phyloP scores from a whole-genome alignment of 2,797 vertebrate species.

The Galago senegalensis region DNA sequence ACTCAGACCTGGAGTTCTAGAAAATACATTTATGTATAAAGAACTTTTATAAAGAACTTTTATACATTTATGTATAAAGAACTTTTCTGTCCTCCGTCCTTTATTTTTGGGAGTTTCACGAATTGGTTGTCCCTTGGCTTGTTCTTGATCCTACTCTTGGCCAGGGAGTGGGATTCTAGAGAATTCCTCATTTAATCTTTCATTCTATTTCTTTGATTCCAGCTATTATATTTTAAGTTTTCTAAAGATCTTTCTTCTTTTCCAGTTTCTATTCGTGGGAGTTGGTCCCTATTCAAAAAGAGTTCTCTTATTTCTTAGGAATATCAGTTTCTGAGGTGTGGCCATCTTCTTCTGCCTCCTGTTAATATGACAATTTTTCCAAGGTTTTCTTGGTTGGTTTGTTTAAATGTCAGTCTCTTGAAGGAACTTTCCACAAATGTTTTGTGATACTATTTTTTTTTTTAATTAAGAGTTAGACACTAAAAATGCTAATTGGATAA shows the following conservation, averaged over 20 bases:
- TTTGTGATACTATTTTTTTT: background rate
- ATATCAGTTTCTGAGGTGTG: background rate
- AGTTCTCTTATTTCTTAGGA: background rate
- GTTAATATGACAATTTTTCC: background rate
- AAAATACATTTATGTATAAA: background rate
- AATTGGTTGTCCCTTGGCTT: background rate
- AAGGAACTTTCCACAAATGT: background rate
- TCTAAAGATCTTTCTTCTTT: background rate
- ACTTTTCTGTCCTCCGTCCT: background rate
- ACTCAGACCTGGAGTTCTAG: background rate
- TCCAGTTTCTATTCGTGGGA: background rate
- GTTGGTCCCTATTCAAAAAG: background rate
- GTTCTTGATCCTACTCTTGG: accelerated
- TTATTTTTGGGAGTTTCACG: accelerated
- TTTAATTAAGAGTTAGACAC: background rate
- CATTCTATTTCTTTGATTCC: background rate
- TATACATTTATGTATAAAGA: too few species aligned
- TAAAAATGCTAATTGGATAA: background rate
- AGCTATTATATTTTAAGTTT: conserved; percentile 24
- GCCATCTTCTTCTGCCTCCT: background rate
- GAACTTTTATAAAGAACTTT: background rate
- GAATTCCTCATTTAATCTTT: background rate
- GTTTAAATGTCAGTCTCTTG: background rate
- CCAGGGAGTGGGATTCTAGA: background rate
- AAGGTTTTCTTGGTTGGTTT: background rate